A percentile compares a stretch with the other conserved stretches of the same genome.
Evolutionary conservation across 1,140 invertebrate genomes (phyloP).

Genomic region (Papilio glaucus): DNA sequence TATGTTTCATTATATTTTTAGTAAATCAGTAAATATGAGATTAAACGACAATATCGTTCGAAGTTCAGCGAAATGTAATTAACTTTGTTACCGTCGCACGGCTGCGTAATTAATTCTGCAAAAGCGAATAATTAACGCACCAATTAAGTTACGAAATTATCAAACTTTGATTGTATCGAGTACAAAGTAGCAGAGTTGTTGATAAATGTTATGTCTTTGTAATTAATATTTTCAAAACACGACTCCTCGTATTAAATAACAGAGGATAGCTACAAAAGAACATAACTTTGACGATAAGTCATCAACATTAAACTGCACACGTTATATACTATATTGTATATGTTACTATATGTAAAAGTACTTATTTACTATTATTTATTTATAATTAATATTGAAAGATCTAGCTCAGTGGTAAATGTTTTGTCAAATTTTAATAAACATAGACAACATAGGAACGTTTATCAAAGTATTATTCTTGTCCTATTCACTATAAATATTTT

Average conservation of each 20-base stretch:
- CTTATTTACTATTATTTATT: too few species aligned
- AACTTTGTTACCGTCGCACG: slow-evolving; percentile 29
- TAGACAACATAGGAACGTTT: too few species aligned
- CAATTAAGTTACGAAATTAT: slow-evolving; percentile 35
- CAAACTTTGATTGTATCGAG: slow-evolving; percentile 35
- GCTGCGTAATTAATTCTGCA: slow-evolving; percentile 21
- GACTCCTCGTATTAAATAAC: slow-evolving; percentile 3
- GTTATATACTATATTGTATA: background rate
- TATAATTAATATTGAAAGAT: too few species aligned
- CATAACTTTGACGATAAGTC: background rate
- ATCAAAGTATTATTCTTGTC: too few species aligned
- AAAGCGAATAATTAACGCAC: slow-evolving; percentile 34
- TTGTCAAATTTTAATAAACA: too few species aligned
- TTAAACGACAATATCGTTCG: slow-evolving; percentile 10
- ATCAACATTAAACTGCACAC: background rate
- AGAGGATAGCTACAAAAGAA: background rate
- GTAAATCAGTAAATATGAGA: slow-evolving; percentile 5
- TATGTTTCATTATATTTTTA: background rate
- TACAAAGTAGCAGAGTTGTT: slow-evolving; percentile 5
- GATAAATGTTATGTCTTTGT: slow-evolving; percentile 17
- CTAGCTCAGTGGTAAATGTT: too few species aligned
- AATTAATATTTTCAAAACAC: slow-evolving; percentile 17
- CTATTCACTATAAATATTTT: too few species aligned
- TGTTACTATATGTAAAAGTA: too few species aligned
- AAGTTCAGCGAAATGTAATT: slow-evolving; percentile 18